Conservation (phyloP, 2,888 invertebrate genomes). For the Carterocephalus palaemon region DNA sequence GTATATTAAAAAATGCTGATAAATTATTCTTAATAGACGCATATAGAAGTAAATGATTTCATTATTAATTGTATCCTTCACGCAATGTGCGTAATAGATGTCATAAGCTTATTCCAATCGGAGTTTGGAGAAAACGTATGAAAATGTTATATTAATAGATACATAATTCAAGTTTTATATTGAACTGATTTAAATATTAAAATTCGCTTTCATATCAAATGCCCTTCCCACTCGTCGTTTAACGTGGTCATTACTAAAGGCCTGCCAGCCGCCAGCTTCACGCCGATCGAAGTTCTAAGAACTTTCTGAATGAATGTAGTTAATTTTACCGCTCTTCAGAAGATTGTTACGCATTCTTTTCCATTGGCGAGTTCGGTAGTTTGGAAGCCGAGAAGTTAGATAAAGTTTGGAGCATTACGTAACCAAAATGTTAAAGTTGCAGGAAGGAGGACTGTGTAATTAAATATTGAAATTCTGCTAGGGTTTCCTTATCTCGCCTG, state of each 20-base stretch:
- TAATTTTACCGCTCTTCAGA: constrained; percentile 59
- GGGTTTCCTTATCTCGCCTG: no score
- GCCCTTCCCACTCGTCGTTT: constrained; percentile 18
- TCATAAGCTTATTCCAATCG: no score
- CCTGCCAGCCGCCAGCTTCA: constrained; percentile 46
- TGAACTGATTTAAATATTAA: constrained; percentile 17
- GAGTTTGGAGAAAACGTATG: no score
- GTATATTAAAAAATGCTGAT: no score
- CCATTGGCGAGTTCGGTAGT: no score
- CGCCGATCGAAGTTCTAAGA: constrained; percentile 55
- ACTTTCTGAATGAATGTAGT: constrained; percentile 62
- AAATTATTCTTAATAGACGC: no score
- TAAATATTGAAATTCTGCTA: no score
- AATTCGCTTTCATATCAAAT: constrained; percentile 13
- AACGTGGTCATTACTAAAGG: constrained; percentile 33
- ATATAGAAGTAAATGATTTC: no score
- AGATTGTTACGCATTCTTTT: constrained; percentile 51
- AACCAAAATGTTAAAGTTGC: constrained; percentile 9
- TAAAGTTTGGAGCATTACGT: constrained; percentile 17
- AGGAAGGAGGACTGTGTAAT: no score
- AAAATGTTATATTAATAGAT: no score
- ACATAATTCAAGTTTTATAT: constrained; percentile 2
- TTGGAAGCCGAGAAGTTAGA: constrained; percentile 5
- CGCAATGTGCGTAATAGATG: no score
- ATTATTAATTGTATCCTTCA: no score